A percentile compares a stretch with the other conserved stretches of the same genome.
phyloP scores from a whole-genome alignment of 2,113 vertebrate genomes.

The Arothron firmamentum region DNA sequence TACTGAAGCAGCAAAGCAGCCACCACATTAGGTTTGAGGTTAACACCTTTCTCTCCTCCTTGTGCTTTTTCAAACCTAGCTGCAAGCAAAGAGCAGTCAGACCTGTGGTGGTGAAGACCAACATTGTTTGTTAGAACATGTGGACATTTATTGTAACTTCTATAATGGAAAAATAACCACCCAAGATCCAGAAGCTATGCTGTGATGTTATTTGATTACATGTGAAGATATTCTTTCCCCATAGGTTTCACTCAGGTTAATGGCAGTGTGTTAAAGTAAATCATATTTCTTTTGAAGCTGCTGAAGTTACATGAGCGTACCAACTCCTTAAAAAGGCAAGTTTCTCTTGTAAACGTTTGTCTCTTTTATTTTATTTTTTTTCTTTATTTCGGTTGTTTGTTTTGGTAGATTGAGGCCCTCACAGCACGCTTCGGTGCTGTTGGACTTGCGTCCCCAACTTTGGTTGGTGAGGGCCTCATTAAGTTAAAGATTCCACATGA shows the following conservation, averaged over 20 bases:
- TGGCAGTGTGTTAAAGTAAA: constrained; percentile 98
- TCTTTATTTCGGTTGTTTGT: constrained; percentile 63
- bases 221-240: constrained; percentile 86
- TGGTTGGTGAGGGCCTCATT: constrained; percentile 97
- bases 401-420: constrained; percentile 84
- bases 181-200: constrained; percentile 72
- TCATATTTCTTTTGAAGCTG: constrained; percentile 98
- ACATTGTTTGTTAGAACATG: constrained; percentile 73
- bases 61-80: constrained; percentile 78
- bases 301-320: constrained; percentile 97
- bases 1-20: constrained; percentile 88
- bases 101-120: constrained; percentile 87
- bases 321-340: constrained; percentile 94
- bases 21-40: constrained; percentile 95
- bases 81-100: constrained; percentile 84
- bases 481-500: constrained; percentile 65
- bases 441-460: constrained; percentile 97
- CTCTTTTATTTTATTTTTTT: constrained; percentile 53
- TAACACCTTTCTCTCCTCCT: constrained; percentile 89
- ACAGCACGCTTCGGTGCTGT: constrained; percentile 93
- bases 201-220: constrained; percentile 83
- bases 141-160: constrained; percentile 83
- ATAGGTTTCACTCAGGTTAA: constrained; percentile 98
- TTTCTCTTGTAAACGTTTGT: constrained; percentile 87
- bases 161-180: constrained; percentile 76